Conservation (phyloP, 2,888 invertebrate species). For the Prosapia bicincta region DNA sequence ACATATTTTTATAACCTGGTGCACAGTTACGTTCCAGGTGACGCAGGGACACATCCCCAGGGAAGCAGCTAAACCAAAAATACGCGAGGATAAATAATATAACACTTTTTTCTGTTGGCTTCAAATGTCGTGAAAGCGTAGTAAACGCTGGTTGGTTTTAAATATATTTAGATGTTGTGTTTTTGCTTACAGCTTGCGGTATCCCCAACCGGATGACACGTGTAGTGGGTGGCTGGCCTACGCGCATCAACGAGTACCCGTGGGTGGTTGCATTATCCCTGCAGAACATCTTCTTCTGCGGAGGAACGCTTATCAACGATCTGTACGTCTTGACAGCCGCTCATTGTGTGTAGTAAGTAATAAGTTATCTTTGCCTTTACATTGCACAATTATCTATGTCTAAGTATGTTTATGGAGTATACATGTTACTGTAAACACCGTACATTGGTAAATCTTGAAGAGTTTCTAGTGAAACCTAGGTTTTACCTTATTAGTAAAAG, state of each 20-base stretch:
- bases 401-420: too few species aligned
- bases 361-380: too few species aligned
- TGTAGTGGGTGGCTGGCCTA: slow-evolving; percentile 45
- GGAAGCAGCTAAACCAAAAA: neutral
- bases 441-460: too few species aligned
- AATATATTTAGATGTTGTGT: too few species aligned
- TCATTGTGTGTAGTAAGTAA: slow-evolving; percentile 45
- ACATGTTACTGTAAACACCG: too few species aligned
- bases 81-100: too few species aligned
- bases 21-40: neutral
- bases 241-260: slow-evolving; percentile 45
- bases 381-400: too few species aligned
- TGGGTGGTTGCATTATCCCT: slow-evolving; percentile 46
- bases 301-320: slow-evolving; percentile 44
- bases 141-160: neutral
- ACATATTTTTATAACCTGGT: neutral
- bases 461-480: too few species aligned
- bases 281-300: slow-evolving; percentile 45
- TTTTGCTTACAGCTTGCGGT: slow-evolving; percentile 44
- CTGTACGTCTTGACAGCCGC: slow-evolving; percentile 45
- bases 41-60: neutral
- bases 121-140: neutral
- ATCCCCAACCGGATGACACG: slow-evolving; percentile 43
- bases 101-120: neutral
- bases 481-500: too few species aligned